Evolutionary conservation across 2,888 invertebrate species (phyloP), one percentile per base, ranked within the genome.

Genomic region (Torymus tubicola): DNA sequence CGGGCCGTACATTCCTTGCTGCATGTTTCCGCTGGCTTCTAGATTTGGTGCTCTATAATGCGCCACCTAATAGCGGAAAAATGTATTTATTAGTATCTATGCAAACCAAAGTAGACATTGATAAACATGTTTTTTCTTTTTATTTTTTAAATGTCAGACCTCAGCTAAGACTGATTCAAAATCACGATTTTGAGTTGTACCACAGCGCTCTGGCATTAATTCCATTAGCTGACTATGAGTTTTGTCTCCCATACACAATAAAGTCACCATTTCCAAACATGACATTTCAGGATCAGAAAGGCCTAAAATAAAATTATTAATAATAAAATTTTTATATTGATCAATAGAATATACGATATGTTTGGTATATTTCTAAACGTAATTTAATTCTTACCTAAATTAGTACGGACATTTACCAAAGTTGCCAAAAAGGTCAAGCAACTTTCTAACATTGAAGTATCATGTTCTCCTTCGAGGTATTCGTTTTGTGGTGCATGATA

Each of bases 181-280:
- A 91, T 97, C 97, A 87, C 96, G 94, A 67, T 96, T 96, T 90
- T 96, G 96, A 21, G 96, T 95, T 86, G 96, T 96, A n/a, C 98
- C 98, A 84, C 97, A 98, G 24, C 97, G 93, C 92, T 99, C 99
- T 0, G 99, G 99, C 96, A 99, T 97, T 79, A 97, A 92, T 91
- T 99, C 99, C 91, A 97, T 94, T 67, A 99, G 92, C 89, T 98
- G 98, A 84, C 97, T 98, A 92, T 99, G 98, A 0, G 98, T 98
- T 91, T 97, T 97, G 91, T 99, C 98, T 55, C 96, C 95, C 90
- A 98, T 98, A 85, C 98, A 97, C 68, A 99, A 92, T 70, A 98
- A 92, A 0, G 98, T 97, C 81, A 97, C 96, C 93, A 99, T 97
- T 92, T 99, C 99, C 83, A 97, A 92, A 57, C 96, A 94, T 31